A percentile compares a stretch with the other conserved stretches of the same genome.
Conservation (phyloP, 2,797 vertebrate species). For the Pseudochromis fuscus region DNA sequence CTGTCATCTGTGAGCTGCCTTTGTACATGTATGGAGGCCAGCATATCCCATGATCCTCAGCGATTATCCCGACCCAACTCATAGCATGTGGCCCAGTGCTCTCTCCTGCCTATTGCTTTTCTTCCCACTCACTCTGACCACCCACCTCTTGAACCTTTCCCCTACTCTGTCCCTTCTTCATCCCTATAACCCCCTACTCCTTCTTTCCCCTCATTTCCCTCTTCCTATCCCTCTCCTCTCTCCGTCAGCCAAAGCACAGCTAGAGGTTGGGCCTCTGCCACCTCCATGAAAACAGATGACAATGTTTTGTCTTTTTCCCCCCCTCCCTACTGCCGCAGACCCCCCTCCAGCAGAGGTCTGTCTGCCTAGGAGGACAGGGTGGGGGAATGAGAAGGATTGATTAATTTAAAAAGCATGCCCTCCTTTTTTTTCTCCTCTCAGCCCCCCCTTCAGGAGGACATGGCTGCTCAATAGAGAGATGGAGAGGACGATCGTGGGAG, state of each 20-base stretch:
- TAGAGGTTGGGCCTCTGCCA: conserved; percentile 69
- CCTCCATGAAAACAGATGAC: conserved; percentile 75
- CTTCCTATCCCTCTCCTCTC: conserved; percentile 10
- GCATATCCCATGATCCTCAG: conserved; percentile 67
- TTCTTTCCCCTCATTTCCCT: conserved; percentile 5
- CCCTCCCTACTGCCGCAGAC: conserved; percentile 60
- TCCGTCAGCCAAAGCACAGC: conserved; percentile 64
- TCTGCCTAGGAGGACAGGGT: conserved; percentile 61
- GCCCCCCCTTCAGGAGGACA: conserved; percentile 59
- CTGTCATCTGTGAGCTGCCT: conserved; percentile 73
- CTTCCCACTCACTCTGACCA: conserved; percentile 16
- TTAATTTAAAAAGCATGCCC: conserved; percentile 75
- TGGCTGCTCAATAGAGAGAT: conserved; percentile 58
- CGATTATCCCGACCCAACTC: conserved; percentile 59
- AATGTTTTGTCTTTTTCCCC: conserved; percentile 53
- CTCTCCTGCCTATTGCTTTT: conserved; percentile 26
- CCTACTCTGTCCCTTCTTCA: conserved; percentile 9
- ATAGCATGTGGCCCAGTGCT: conserved; percentile 53
- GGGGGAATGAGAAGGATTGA: conserved; percentile 72
- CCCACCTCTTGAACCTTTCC: conserved; percentile 25
- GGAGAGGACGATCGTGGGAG: conserved; percentile 60
- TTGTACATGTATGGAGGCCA: conserved; percentile 64
- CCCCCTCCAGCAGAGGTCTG: conserved; percentile 66
- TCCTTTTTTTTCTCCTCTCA: conserved; percentile 52
- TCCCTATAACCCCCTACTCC: conserved; percentile 14